Evolutionary conservation across 2,113 vertebrate species (phyloP).

Genomic region (Hippocampus comes): DNA sequence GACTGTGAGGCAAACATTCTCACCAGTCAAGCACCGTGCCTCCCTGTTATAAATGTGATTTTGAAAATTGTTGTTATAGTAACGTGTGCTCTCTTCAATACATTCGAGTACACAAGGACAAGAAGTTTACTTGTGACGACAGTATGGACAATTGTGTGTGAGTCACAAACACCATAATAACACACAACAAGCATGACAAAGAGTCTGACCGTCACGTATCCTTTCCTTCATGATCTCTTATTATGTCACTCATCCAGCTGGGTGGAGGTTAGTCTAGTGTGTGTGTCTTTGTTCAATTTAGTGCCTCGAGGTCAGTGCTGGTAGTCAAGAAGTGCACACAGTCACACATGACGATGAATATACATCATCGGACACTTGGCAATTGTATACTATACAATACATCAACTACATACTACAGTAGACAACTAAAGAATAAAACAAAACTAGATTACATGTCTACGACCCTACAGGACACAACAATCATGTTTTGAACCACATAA

Average conservation of each 20-base stretch:
- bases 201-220: conserved; percentile 43
- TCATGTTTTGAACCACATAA: not conserved
- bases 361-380: not conserved
- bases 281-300: not conserved
- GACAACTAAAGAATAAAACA: not conserved
- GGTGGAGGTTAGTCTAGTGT: not conserved
- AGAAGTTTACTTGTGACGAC: not conserved
- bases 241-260: conserved; percentile 44
- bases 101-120: not conserved
- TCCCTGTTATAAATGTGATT: not conserved
- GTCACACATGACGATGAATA: not conserved
- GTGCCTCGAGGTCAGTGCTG: not conserved
- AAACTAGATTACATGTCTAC: not conserved
- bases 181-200: conserved; percentile 43
- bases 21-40: too few relatives aligned
- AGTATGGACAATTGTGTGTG: not conserved
- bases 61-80: not conserved
- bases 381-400: not conserved
- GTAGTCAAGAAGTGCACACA: not conserved
- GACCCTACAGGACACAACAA: not conserved
- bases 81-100: not conserved
- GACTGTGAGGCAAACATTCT: too few relatives aligned
- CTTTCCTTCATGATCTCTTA: conserved; percentile 52
- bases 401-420: not conserved
- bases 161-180: not conserved